A percentile compares a stretch with the other conserved stretches of the same genome.
phyloP scores from a whole-genome alignment of 1,140 invertebrate species.

The Cydia strobilella region DNA sequence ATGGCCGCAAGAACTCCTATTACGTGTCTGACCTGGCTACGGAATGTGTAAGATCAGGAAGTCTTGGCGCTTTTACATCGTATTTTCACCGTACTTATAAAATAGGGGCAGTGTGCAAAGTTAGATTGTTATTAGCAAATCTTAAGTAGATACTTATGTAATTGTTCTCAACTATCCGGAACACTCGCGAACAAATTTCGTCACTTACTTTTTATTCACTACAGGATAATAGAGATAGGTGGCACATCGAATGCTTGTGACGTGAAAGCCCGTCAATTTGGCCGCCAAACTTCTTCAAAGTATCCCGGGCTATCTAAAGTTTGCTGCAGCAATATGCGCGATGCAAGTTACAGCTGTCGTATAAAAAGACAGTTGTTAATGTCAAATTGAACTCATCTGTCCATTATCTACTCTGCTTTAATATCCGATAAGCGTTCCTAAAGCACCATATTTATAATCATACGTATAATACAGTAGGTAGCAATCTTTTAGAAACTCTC shows the following conservation, averaged over 20 bases:
- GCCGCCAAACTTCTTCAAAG: neutral
- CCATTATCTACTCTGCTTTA: neutral
- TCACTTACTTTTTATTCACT: neutral
- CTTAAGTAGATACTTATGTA: neutral
- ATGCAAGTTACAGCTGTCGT: neutral
- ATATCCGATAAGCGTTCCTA: neutral
- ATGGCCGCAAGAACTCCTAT: constrained; percentile 26
- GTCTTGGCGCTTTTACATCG: neutral
- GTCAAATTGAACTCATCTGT: no score
- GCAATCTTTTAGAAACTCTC: constrained; percentile 3
- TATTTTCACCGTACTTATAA: neutral
- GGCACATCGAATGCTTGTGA: neutral
- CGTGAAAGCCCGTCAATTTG: neutral
- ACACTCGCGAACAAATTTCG: neutral
- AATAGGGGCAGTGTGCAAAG: no score
- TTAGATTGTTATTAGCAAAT: neutral
- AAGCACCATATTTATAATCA: neutral
- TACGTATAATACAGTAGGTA: neutral
- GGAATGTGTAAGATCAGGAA: neutral
- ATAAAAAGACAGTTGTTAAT: neutral
- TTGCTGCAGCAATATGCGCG: neutral
- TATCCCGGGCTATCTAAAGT: constrained; percentile 6
- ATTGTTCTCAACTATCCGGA: no score
- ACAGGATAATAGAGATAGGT: neutral
- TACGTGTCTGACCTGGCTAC: constrained; percentile 16